Conservation (phyloP, 2,797 vertebrate species). For the Sternarchorhynchus goeldii region DNA sequence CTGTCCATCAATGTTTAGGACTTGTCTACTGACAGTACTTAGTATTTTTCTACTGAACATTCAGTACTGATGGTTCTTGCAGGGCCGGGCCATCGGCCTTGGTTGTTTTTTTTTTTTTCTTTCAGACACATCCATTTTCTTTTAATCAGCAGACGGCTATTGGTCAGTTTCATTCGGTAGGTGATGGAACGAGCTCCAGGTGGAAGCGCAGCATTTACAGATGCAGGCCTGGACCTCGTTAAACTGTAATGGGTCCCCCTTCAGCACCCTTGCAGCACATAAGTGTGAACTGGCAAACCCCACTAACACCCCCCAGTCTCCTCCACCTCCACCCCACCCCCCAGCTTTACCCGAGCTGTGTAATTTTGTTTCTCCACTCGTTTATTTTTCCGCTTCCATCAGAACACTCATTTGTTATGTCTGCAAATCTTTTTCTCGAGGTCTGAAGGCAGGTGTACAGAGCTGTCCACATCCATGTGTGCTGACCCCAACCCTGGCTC, state of each 20-base stretch:
- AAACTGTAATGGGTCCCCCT: slow-evolving; percentile 74
- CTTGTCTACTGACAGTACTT: too few species aligned
- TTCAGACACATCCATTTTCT: not conserved
- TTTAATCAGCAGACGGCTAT: slow-evolving; percentile 25
- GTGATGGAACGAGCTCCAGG: slow-evolving; percentile 5
- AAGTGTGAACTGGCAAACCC: slow-evolving; percentile 52
- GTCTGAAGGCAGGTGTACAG: not conserved
- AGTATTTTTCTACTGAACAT: too few species aligned
- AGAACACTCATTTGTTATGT: not conserved
- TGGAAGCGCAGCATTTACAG: slow-evolving; percentile 55
- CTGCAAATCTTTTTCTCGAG: slow-evolving; percentile 21
- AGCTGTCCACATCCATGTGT: not conserved
- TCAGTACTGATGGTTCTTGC: too few species aligned
- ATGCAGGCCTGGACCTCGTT: slow-evolving; percentile 69
- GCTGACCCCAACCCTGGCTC: too few species aligned
- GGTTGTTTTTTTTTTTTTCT: not conserved
- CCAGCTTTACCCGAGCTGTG: slow-evolving; percentile 53
- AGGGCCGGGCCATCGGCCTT: not conserved
- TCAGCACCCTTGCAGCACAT: slow-evolving; percentile 64
- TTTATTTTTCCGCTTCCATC: slow-evolving; percentile 12
- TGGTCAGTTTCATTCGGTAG: slow-evolving; percentile 16
- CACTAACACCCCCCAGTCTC: slow-evolving; percentile 37
- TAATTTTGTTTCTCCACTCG: slow-evolving; percentile 58
- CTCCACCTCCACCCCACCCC: slow-evolving; percentile 57
- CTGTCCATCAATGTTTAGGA: too few species aligned